Conservation (phyloP, 2,888 invertebrate species). For the Horisme vitalbata region DNA sequence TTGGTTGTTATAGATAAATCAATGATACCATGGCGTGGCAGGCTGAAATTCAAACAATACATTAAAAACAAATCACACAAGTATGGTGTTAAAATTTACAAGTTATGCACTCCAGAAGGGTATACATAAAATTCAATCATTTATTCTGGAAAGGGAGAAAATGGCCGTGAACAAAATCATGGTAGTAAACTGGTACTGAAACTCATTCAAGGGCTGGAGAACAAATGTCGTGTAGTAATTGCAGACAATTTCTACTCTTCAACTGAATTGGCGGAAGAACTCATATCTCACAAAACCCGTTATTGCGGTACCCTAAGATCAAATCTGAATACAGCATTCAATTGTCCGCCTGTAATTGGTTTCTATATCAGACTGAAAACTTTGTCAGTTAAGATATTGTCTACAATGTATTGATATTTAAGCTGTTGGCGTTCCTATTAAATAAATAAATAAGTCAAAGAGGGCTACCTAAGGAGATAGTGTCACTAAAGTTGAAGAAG, state of each 20-base stretch:
- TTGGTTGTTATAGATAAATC: conserved; percentile 45
- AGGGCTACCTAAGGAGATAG: conserved; percentile 21
- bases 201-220: conserved; percentile 23
- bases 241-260: conserved; percentile 30
- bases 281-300: conserved; percentile 25
- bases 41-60: conserved; percentile 45
- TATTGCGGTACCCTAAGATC: conserved; percentile 24
- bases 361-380: too few species aligned
- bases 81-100: conserved; percentile 47
- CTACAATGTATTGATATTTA: too few species aligned
- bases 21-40: conserved; percentile 46
- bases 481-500: conserved; percentile 26
- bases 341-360: too few species aligned
- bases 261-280: conserved; percentile 23
- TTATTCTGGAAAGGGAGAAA: conserved; percentile 27
- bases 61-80: conserved; percentile 41
- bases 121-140: conserved; percentile 23
- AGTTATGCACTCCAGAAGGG: conserved; percentile 27
- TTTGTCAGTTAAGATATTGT: too few species aligned
- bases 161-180: conserved; percentile 19
- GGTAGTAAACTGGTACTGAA: conserved; percentile 20
- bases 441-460: too few species aligned
- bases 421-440: too few species aligned
- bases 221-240: conserved; percentile 23
- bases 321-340: too few species aligned